These are phyloP conservation scores for Helleia helle DNA, from an alignment of 2,888 invertebrate genomes.

Conservation along the genomic window DNA sequence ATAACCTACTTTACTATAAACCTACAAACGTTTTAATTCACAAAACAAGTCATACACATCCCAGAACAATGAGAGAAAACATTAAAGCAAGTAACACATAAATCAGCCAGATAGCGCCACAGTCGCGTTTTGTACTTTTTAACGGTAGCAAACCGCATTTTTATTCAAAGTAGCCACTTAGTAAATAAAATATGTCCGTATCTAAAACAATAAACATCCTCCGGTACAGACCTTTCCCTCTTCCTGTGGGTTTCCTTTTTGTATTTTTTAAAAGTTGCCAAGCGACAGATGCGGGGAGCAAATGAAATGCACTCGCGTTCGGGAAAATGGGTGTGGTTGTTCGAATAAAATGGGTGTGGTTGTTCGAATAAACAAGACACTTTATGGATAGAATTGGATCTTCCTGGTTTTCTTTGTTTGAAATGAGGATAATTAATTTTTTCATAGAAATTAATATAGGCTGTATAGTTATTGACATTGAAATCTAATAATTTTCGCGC, in stretches of 20 bases:
- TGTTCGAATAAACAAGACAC: too few relatives aligned
- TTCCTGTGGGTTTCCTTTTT: constrained; percentile 30
- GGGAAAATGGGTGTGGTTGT: not conserved
- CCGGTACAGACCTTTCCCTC: constrained; percentile 35
- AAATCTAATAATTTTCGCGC: too few relatives aligned
- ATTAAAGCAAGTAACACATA: constrained; percentile 36
- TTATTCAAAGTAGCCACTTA: constrained; percentile 72
- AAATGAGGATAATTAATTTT: too few relatives aligned
- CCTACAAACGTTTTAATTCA: too few relatives aligned
- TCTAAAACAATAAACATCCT: constrained; percentile 59
- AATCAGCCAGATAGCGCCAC: constrained; percentile 36
- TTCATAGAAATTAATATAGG: too few relatives aligned
- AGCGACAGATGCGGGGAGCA: constrained; percentile 30
- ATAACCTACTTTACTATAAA: too few relatives aligned
- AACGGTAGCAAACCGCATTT: constrained; percentile 62
- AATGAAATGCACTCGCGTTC: constrained; percentile 12
- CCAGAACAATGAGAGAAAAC: too few relatives aligned
- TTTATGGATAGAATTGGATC: too few relatives aligned
- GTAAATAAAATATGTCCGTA: constrained; percentile 69
- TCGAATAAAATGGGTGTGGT: not conserved
- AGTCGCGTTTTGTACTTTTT: constrained; percentile 54
- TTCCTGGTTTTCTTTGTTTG: too few relatives aligned
- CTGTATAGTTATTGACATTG: too few relatives aligned
- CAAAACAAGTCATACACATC: too few relatives aligned
- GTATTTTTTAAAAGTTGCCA: constrained; percentile 30